Conservation (phyloP, 2,797 vertebrate genomes). For the Tenualosa thibaudeaui region DNA sequence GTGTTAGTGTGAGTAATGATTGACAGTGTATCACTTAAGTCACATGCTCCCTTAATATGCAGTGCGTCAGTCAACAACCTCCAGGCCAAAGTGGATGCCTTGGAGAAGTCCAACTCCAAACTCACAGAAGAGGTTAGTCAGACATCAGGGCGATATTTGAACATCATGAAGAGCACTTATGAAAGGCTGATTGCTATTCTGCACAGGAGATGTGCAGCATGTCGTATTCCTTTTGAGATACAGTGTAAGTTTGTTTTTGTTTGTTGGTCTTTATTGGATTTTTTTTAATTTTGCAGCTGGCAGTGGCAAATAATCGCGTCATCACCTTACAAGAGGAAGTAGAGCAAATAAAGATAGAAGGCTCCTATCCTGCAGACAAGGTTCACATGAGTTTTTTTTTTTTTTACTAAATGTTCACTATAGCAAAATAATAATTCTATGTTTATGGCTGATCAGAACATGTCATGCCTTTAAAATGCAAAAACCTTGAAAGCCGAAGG, state of each 20-base stretch:
- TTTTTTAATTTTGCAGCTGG: slow-evolving; percentile 75
- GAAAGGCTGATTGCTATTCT: background rate
- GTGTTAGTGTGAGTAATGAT: background rate
- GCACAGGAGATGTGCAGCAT: background rate
- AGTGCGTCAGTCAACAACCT: slow-evolving; percentile 98
- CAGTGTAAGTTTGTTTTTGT: background rate
- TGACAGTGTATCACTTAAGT: background rate
- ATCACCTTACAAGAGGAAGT: slow-evolving; percentile 97
- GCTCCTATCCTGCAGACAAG: slow-evolving; percentile 87
- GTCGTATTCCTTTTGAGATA: background rate
- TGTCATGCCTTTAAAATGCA: background rate
- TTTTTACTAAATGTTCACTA: background rate
- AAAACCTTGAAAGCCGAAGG: background rate
- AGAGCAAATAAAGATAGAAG: slow-evolving; percentile 92
- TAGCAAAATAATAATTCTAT: background rate
- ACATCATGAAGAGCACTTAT: background rate
- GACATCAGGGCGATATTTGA: background rate
- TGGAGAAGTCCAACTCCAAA: slow-evolving; percentile 98
- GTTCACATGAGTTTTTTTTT: slow-evolving; percentile 72
- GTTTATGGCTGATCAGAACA: background rate
- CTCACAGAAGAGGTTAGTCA: slow-evolving; percentile 90
- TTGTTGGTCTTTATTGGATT: background rate
- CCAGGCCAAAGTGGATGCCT: slow-evolving; percentile 94
- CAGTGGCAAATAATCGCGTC: slow-evolving; percentile 96
- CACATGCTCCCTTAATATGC: background rate